A percentile compares a stretch with the other conserved stretches of the same genome.
These are phyloP conservation scores for Amazona finschi DNA, from an alignment of 2,797 vertebrate genomes.

Conservation along the genomic window DNA sequence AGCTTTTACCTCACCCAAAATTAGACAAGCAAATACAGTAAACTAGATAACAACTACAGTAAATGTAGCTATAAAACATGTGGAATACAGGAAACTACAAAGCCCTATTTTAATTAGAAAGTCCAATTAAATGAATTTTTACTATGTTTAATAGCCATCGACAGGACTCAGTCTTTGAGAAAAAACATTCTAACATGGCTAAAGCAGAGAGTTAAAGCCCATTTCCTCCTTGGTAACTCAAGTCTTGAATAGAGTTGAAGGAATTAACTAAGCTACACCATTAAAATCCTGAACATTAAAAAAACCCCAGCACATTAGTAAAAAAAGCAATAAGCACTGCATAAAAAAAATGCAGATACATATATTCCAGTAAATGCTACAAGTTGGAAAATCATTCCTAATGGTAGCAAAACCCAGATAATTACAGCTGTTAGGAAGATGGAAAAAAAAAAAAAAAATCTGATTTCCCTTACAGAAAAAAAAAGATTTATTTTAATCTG, in stretches of 20 bases:
- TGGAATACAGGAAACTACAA: rapidly evolving
- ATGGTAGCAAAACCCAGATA: neutral
- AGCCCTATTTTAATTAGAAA: neutral
- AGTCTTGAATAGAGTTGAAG: neutral
- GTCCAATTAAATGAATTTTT: neutral
- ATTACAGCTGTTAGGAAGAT: neutral
- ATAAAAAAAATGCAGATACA: neutral
- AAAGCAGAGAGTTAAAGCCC: neutral
- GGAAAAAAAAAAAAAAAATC: neutral
- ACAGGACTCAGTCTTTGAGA: neutral
- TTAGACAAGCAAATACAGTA: neutral
- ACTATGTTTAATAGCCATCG: neutral
- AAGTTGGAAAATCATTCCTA: neutral
- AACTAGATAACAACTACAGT: neutral
- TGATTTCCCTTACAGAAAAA: neutral
- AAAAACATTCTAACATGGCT: neutral
- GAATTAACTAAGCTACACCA: neutral
- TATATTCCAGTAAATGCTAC: neutral
- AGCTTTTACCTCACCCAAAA: neutral
- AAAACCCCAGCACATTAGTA: neutral
- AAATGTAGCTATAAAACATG: neutral
- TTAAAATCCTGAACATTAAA: neutral
- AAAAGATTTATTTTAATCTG: neutral
- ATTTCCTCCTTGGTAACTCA: neutral
- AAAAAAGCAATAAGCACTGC: neutral